Percentiles rank a stretch among this genome's conserved stretches.
These are phyloP conservation scores for Falco biarmicus DNA, from an alignment of 2,797 vertebrate genomes.

Conservation along the genomic window DNA sequence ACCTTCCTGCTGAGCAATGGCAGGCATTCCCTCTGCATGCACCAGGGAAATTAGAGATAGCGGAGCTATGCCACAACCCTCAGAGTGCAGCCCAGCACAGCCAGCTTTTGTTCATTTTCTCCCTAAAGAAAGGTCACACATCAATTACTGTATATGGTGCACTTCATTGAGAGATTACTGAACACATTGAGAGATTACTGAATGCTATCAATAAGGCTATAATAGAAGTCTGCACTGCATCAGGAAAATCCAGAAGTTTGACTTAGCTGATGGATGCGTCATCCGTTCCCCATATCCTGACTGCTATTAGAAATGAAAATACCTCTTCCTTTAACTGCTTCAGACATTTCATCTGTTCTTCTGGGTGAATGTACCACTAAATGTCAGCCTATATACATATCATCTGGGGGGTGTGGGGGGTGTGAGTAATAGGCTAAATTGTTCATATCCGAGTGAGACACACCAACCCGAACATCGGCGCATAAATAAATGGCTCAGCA, in stretches of 20 bases:
- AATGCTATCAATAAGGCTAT: neutral
- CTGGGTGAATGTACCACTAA: slow-evolving; percentile 31
- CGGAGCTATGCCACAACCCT: neutral
- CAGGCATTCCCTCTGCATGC: neutral
- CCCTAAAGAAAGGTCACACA: neutral
- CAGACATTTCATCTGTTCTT: slow-evolving; percentile 44
- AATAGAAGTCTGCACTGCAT: neutral
- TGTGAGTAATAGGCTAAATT: neutral
- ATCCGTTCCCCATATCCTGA: neutral
- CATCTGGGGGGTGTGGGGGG: neutral
- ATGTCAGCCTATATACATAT: neutral
- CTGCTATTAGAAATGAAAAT: slow-evolving; percentile 51
- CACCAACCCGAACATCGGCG: neutral
- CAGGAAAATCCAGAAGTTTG: slow-evolving; percentile 34
- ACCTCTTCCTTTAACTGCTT: slow-evolving; percentile 36
- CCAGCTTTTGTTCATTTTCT: slow-evolving; percentile 2
- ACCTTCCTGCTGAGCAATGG: neutral
- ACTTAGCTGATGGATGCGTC: neutral
- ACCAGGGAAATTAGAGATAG: neutral
- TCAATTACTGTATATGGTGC: neutral
- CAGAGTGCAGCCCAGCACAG: neutral
- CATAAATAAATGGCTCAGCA: neutral
- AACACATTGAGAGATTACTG: slow-evolving; percentile 30
- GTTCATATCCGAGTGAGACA: neutral
- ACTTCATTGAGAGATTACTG: slow-evolving; percentile 40